Evolutionary conservation across 2,888 invertebrate genomes (phyloP).

Genomic region (Drosophila cyrtoloma): DNA sequence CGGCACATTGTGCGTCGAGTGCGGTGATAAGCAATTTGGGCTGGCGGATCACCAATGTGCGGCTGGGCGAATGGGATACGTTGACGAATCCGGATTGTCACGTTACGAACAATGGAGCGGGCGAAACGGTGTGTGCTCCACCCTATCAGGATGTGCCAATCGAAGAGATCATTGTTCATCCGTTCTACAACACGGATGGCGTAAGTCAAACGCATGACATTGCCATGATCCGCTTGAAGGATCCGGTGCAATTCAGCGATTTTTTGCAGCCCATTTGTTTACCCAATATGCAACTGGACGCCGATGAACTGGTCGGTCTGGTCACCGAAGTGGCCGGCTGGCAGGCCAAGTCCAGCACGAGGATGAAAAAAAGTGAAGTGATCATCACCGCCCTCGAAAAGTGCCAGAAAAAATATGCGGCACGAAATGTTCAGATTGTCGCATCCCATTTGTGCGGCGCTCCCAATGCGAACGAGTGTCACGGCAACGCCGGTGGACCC

Average conservation of each 20-base stretch:
- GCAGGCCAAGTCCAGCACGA: conserved; percentile 51
- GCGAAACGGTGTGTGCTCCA: conserved; percentile 55
- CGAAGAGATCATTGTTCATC: conserved; percentile 51
- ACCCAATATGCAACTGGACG: conserved; percentile 58
- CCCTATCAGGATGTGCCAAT: conserved; percentile 59
- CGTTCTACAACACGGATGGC: conserved; percentile 15
- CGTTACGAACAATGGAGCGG: conserved; percentile 1
- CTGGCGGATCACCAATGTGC: conserved; percentile 49
- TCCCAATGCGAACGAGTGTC: conserved; percentile 49
- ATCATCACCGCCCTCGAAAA: conserved; percentile 44
- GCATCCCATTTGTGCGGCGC: conserved; percentile 63
- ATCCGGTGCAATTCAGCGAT: conserved; percentile 42
- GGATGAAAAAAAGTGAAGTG: conserved; percentile 56
- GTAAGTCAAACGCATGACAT: conserved; percentile 53
- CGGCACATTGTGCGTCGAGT: conserved; percentile 57
- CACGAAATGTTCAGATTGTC: conserved; percentile 28
- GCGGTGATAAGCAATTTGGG: conserved; percentile 12
- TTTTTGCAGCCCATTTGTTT: conserved; percentile 67
- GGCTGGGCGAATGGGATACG: conserved; percentile 72
- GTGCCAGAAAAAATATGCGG: conserved; percentile 51
- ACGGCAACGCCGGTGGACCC: conserved; percentile 66
- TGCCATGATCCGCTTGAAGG: conserved; percentile 57
- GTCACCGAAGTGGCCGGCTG: conserved; percentile 63
- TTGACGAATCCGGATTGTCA: conserved; percentile 70
- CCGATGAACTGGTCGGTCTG: conserved; percentile 60